Conservation (phyloP, 2,113 vertebrate genomes). For the Oryctolagus cuniculus region DNA sequence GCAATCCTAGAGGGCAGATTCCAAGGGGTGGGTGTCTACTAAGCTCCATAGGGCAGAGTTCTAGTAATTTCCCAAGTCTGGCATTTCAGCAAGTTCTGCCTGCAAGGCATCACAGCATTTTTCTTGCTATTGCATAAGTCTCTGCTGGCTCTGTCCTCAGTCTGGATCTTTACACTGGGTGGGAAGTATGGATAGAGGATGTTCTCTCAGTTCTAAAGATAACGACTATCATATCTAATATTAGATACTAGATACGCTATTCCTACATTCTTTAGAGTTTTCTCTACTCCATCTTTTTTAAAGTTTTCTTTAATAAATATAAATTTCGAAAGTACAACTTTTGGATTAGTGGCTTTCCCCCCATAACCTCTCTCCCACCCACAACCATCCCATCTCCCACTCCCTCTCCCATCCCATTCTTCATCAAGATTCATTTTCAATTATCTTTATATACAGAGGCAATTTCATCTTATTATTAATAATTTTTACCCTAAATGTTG, state of each 20-base stretch:
- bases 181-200: not conserved
- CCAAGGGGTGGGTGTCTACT: not conserved
- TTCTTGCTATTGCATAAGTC: not conserved
- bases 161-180: not conserved
- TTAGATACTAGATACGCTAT: not conserved
- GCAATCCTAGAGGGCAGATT: not conserved
- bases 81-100: conserved; percentile 29
- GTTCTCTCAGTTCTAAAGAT: not conserved
- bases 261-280: conserved; percentile 37
- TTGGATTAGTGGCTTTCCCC: no score
- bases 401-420: no score
- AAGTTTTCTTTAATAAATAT: no score
- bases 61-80: not conserved
- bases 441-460: no score
- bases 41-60: conserved; percentile 13
- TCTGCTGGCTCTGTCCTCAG: not conserved
- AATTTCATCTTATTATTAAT: conserved; percentile 15
- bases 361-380: no score
- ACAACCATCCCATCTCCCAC: no score
- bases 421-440: no score
- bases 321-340: no score
- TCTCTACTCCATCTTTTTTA: not conserved
- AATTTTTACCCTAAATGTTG: conserved; percentile 32
- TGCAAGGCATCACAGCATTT: not conserved
- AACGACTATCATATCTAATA: not conserved